phyloP scores from a whole-genome alignment of 2,888 invertebrate genomes.

The Notocelia uddmanniana region DNA sequence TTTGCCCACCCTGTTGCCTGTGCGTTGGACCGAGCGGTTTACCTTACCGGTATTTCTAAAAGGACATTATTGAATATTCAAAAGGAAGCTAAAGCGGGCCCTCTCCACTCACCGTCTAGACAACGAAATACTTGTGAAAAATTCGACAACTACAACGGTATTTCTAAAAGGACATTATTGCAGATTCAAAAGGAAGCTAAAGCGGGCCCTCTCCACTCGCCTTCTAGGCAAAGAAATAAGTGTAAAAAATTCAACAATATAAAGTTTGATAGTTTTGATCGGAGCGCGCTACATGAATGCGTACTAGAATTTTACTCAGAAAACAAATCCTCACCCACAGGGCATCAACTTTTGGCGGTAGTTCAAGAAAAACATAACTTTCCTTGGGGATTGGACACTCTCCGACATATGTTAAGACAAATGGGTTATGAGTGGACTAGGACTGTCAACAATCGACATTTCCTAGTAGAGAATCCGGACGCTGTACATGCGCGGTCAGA shows the following conservation, averaged over 20 bases:
- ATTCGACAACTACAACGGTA: not conserved
- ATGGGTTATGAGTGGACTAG: constrained; percentile 9
- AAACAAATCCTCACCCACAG: not conserved
- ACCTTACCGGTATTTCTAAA: constrained; percentile 3
- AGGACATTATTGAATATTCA: not conserved
- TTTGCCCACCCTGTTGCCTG: not conserved
- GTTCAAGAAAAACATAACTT: not conserved
- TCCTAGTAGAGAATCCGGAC: not conserved
- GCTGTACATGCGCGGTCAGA: not conserved
- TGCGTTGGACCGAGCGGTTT: not conserved
- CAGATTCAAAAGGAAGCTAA: not conserved
- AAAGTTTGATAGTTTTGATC: not conserved
- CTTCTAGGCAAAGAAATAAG: not conserved
- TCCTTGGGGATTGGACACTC: not conserved
- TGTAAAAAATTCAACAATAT: not conserved
- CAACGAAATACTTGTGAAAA: not conserved
- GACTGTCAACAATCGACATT: not conserved
- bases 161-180: not conserved
- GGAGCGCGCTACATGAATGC: constrained; percentile 1
- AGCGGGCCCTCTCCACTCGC: not conserved
- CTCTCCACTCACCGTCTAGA: not conserved
- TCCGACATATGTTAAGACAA: not conserved
- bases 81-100: not conserved
- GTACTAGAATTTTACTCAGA: constrained; percentile 12
- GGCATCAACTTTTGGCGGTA: not conserved